These are phyloP conservation scores for Elaeidobius kamerunicus DNA, from an alignment of 2,888 invertebrate species.

Conservation along the genomic window DNA sequence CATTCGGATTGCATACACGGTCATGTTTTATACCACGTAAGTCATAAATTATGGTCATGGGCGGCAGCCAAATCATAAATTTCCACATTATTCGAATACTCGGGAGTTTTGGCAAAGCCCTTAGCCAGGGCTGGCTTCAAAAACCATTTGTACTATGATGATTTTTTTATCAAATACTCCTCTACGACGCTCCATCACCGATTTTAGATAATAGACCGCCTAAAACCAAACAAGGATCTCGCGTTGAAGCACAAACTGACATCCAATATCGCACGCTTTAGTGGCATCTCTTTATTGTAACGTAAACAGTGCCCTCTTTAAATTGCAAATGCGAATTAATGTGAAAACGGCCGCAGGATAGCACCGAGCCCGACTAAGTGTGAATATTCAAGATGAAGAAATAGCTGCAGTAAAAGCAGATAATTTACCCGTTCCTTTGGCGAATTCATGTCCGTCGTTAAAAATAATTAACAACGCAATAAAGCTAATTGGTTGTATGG, in stretches of 20 bases:
- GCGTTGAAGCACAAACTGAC: no score
- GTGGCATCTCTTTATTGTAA: conserved; percentile 41
- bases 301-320: conserved; percentile 45
- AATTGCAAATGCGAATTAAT: conserved; percentile 45
- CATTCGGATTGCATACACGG: conserved; percentile 18
- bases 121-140: no score
- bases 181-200: no score
- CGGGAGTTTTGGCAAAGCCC: conserved; percentile 16
- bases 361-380: conserved; percentile 16
- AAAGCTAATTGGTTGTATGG: conserved; percentile 7
- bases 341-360: conserved; percentile 20
- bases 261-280: no score
- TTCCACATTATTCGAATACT: conserved; percentile 24
- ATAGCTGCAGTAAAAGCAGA: conserved; percentile 12
- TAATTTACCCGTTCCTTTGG: conserved; percentile 7
- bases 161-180: no score
- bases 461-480: conserved; percentile 5
- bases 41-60: conserved; percentile 24
- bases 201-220: no score
- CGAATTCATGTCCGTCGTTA: conserved; percentile 1
- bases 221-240: conserved; percentile 25
- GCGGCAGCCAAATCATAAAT: conserved; percentile 27
- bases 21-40: conserved; percentile 20
- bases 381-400: conserved; percentile 24
- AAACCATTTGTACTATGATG: conserved; percentile 1